These are phyloP conservation scores for Mamestra brassicae DNA, from an alignment of 2,888 invertebrate genomes.

Conservation along the genomic window DNA sequence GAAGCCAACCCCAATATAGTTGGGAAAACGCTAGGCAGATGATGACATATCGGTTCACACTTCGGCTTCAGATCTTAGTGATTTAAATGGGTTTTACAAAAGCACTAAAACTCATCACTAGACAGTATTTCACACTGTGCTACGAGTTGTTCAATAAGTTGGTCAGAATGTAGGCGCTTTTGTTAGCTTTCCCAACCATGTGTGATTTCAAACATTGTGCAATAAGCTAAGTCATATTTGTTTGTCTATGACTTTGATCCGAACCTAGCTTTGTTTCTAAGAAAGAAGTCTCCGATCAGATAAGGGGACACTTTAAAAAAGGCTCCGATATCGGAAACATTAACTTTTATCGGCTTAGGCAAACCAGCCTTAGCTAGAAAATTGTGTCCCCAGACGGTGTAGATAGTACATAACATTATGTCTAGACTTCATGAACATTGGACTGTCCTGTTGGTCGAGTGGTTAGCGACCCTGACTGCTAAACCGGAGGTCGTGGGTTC, in stretches of 20 bases:
- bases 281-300: not conserved
- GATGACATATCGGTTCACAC: too few relatives aligned
- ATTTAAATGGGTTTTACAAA: not conserved
- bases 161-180: not conserved
- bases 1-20: too few relatives aligned
- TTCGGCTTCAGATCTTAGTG: too few relatives aligned
- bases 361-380: not conserved
- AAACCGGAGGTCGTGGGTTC: too few relatives aligned
- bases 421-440: too few relatives aligned
- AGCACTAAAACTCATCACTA: not conserved
- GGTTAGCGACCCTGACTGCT: too few relatives aligned
- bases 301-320: not conserved
- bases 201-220: constrained; percentile 6
- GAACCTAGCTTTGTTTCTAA: not conserved
- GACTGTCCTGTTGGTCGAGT: too few relatives aligned
- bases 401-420: too few relatives aligned
- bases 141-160: not conserved
- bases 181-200: constrained; percentile 15
- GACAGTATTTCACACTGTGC: not conserved
- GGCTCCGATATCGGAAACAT: not conserved
- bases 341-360: not conserved
- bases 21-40: too few relatives aligned
- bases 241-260: constrained; percentile 15
- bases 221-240: constrained; percentile 4
- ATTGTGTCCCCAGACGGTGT: not conserved